A percentile compares a stretch with the other conserved stretches of the same genome.
Conservation (phyloP, 2,888 invertebrate genomes). For the Pyrrhosoma nymphula region DNA sequence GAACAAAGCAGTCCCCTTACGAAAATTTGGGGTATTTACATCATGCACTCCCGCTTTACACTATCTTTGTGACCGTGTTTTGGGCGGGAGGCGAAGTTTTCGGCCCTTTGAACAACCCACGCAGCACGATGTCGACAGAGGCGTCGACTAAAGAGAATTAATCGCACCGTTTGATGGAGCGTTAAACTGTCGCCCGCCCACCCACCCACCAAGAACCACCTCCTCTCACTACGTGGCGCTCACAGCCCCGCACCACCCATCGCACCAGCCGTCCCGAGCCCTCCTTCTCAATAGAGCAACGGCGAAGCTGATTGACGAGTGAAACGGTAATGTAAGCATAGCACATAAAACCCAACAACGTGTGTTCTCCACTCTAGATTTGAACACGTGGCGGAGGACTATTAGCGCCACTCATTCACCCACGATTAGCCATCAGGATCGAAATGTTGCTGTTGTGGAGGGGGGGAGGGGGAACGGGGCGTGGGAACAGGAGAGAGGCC, state of each 20-base stretch:
- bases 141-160: not conserved
- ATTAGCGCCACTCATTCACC: constrained; percentile 44
- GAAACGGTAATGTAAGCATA: constrained; percentile 38
- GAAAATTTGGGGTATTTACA: not conserved
- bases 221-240: no score
- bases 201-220: no score
- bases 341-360: not conserved
- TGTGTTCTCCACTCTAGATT: not conserved
- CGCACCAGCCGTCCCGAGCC: not conserved
- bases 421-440: constrained; percentile 25
- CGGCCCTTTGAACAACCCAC: not conserved
- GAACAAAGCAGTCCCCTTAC: not conserved
- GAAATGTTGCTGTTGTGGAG: no score
- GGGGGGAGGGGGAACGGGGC: not conserved
- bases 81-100: not conserved
- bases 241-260: not conserved
- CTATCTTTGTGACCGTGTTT: not conserved
- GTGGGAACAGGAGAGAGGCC: not conserved
- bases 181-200: not conserved
- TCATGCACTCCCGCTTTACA: not conserved
- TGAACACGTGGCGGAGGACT: constrained; percentile 29
- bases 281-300: not conserved
- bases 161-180: constrained; percentile 45
- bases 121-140: not conserved
- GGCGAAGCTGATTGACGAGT: not conserved